Percentiles rank a stretch among this genome's conserved stretches.
Conservation (phyloP, 2,888 invertebrate genomes). For the Xanthia icteritia region DNA sequence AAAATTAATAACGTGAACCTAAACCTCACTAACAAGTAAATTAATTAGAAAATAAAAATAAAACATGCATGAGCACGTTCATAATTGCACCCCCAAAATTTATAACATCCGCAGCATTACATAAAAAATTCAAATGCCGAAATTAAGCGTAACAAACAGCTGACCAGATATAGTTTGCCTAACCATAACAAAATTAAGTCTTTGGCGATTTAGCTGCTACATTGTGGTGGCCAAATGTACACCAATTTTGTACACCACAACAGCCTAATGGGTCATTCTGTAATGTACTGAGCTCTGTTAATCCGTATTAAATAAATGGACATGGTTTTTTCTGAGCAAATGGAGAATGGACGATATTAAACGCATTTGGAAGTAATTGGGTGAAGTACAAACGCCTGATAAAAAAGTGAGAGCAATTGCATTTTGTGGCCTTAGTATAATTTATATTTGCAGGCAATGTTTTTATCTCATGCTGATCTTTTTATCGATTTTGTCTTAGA, state of each 20-base stretch:
- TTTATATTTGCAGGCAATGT: background rate
- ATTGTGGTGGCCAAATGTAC: slow-evolving; percentile 65
- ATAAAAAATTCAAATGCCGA: slow-evolving; percentile 59
- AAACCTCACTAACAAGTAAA: background rate
- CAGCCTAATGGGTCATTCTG: slow-evolving; percentile 67
- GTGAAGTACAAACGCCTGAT: slow-evolving; percentile 52
- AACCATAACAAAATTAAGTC: slow-evolving; percentile 70
- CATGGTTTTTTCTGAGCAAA: slow-evolving; percentile 43
- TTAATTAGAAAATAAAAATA: slow-evolving; percentile 26
- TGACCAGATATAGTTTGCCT: slow-evolving; percentile 61
- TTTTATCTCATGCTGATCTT: background rate
- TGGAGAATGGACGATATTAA: slow-evolving; percentile 18
- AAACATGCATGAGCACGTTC: slow-evolving; percentile 26
- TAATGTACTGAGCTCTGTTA: slow-evolving; percentile 66
- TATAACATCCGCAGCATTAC: slow-evolving; percentile 45
- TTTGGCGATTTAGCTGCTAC: slow-evolving; percentile 68
- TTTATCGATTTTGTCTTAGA: no score
- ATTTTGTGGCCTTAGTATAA: slow-evolving; percentile 5
- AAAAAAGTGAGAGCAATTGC: slow-evolving; percentile 45
- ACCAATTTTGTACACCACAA: slow-evolving; percentile 66
- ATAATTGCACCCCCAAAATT: slow-evolving; percentile 45
- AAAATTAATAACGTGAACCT: background rate
- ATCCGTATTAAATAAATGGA: slow-evolving; percentile 75
- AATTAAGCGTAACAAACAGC: slow-evolving; percentile 54
- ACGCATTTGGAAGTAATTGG: slow-evolving; percentile 5